Base-by-base conservation (phyloP, 2,113 vertebrate genomes). In the Sander lucioperca region DNA sequence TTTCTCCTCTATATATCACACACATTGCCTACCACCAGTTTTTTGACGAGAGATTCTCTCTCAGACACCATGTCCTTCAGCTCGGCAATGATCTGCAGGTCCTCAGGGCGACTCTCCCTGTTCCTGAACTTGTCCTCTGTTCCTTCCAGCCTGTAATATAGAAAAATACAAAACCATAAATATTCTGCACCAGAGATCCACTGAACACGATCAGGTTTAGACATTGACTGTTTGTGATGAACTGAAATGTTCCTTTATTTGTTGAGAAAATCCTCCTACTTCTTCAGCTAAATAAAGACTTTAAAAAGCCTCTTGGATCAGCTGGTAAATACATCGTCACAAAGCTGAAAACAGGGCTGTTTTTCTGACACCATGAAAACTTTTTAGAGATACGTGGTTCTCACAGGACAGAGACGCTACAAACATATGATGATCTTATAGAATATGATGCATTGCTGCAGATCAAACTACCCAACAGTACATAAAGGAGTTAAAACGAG, bases 21-120 rank as follows among this genome's bases (percentile, higher is more conserved):
- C 58, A 19, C 3, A 27, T 47, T 56, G 93, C 97, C 95, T 95
- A 99, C 98, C 96, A 99, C 98, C 91, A 99, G 94, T 93, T 99
- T 99, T 95, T 99, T 99, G 94, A 99, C 98, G 43, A 99, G 96
- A 14, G 97, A 88, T 87, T 99, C 98, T 86, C 98, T 96, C 92
- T 99, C 98, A 11, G 97, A 87, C 90, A 99, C 97, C 96, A 99
- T 97, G 77, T 97, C 97, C 95, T 97, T 99, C 89, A 99, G 95
- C 92, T 99, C 98, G 27, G 97, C 96, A 74, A 99, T 99, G 84
- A 98, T 88, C 94, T 99, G 97, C 89, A 98, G 91, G 77, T 99
- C 98, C 93, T 99, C 98, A 43, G 94, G 96, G 87, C 97, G 96
- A 91, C 98, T 97, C 94, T 99, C 98, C 89, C 98, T 95, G 95